These are phyloP conservation scores for Hermaeophaga mercurialis DNA, from an alignment of 2,888 invertebrate genomes.

Conservation along the genomic window DNA sequence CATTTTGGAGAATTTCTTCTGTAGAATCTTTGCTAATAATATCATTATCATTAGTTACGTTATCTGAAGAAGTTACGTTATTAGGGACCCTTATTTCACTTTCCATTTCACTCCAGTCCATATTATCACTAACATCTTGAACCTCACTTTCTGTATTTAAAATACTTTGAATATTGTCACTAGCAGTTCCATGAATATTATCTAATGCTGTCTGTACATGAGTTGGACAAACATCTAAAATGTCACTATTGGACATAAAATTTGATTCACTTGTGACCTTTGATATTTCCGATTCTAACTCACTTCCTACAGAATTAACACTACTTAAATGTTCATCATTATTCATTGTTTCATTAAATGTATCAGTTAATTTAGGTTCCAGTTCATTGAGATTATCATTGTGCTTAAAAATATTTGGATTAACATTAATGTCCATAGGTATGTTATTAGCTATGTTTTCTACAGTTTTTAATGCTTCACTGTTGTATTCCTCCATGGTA, in stretches of 20 bases:
- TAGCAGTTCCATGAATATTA: constrained; percentile 27
- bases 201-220: constrained; percentile 25
- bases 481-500: constrained; percentile 31
- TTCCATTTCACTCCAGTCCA: constrained; percentile 28
- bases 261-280: constrained; percentile 3
- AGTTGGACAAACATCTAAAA: constrained; percentile 1
- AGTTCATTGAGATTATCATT: constrained; percentile 20
- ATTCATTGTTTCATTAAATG: constrained; percentile 6
- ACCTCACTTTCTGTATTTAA: constrained; percentile 3
- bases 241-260: constrained; percentile 10
- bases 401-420: constrained; percentile 16
- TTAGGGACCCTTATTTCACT: constrained; percentile 17
- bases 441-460: constrained; percentile 25
- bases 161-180: constrained; percentile 36
- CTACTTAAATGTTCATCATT: constrained; percentile 11
- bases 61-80: neutral
- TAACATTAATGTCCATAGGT: constrained; percentile 18
- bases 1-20: constrained; percentile 3
- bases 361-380: constrained; percentile 17
- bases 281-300: constrained; percentile 14
- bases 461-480: constrained; percentile 24
- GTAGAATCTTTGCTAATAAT: constrained; percentile 7
- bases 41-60: constrained; percentile 15
- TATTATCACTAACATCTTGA: constrained; percentile 16
- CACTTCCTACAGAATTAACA: constrained; percentile 13